Conservation (phyloP, 37 sponge, comb jelly and placozoan species). For the Beroe forskalii region DNA sequence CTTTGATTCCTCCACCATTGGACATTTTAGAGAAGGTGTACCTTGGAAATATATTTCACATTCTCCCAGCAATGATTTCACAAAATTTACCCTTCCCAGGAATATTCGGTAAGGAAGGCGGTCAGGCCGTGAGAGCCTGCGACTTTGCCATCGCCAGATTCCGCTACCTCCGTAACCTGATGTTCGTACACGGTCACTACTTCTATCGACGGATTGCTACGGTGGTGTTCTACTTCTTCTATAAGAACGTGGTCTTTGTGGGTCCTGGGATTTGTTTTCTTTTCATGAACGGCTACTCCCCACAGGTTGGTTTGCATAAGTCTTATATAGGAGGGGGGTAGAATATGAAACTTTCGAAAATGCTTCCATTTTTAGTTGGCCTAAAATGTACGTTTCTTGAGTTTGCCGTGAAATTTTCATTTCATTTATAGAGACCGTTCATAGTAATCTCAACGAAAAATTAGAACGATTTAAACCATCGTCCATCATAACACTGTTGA, state of each 20-base stretch:
- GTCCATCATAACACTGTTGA: too few species aligned
- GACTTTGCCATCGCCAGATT: slow-evolving; percentile 85
- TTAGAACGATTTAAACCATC: too few species aligned
- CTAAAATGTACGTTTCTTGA: background rate
- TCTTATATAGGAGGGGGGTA: too few species aligned
- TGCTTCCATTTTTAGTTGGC: too few species aligned
- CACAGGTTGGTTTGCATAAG: slow-evolving; percentile 5
- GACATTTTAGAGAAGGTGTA: too few species aligned
- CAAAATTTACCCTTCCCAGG: too few species aligned
- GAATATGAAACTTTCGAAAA: too few species aligned
- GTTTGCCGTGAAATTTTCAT: too few species aligned
- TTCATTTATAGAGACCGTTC: too few species aligned
- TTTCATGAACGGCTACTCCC: slow-evolving; percentile 52
- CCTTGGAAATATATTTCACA: background rate
- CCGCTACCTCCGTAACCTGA: slow-evolving; percentile 72
- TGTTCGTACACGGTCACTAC: slow-evolving; percentile 70
- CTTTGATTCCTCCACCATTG: too few species aligned
- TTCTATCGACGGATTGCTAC: slow-evolving; percentile 47
- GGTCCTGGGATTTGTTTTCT: slow-evolving; percentile 38
- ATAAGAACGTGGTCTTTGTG: slow-evolving; percentile 56
- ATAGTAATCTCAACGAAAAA: too few species aligned
- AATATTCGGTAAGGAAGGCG: slow-evolving; percentile 77
- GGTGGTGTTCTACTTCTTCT: slow-evolving; percentile 66
- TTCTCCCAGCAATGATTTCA: background rate
- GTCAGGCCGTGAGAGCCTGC: slow-evolving; percentile 80